Conservation (phyloP, 2,113 vertebrate species). For the Nothoprocta pentlandii region DNA sequence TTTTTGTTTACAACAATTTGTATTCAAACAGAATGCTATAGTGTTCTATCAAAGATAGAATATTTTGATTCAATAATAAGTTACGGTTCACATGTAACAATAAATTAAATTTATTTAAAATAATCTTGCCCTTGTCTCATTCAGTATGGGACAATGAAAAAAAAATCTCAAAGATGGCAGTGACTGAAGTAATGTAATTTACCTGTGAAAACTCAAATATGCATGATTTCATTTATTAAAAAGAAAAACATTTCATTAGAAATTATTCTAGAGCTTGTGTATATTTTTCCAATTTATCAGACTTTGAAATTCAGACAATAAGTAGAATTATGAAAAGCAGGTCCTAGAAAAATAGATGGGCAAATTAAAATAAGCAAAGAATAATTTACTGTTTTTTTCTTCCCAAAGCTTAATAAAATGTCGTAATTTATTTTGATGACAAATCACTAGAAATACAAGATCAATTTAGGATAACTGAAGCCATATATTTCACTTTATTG, state of each 20-base stretch:
- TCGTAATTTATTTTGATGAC: background rate
- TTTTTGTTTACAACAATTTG: background rate
- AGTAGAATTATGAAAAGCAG: background rate
- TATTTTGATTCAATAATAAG: background rate
- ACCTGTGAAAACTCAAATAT: background rate
- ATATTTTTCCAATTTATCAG: background rate
- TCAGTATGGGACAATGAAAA: background rate
- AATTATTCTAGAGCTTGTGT: background rate
- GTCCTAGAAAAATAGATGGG: background rate
- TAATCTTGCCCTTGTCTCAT: background rate
- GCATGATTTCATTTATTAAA: background rate
- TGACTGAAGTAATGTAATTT: background rate
- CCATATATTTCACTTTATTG: background rate
- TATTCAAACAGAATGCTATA: background rate
- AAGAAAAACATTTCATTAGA: background rate
- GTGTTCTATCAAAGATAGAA: background rate
- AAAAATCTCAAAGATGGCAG: background rate
- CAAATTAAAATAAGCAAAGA: background rate
- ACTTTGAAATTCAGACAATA: background rate
- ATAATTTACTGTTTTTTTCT: background rate
- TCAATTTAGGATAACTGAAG: background rate
- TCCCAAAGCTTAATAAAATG: background rate
- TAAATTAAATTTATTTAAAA: background rate
- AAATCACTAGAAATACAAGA: background rate
- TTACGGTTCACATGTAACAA: background rate